These are phyloP conservation scores for Mesocricetus auratus DNA, from an alignment of 2,113 vertebrate species.

Conservation along the genomic window DNA sequence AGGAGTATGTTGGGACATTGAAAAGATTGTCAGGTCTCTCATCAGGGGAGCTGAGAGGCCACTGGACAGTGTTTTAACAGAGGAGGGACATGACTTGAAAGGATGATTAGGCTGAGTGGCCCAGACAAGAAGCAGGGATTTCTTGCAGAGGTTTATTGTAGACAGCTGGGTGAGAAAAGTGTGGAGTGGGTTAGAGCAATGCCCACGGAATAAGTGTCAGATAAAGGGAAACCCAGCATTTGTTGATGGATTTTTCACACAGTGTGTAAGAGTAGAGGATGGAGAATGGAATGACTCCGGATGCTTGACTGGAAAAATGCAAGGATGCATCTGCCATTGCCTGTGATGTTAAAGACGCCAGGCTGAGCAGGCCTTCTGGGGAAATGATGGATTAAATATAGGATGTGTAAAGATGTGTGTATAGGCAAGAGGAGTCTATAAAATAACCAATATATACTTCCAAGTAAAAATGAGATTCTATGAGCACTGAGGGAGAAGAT, in stretches of 20 bases:
- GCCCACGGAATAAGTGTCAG: not conserved
- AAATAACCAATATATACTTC: not conserved
- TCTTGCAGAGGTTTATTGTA: not conserved
- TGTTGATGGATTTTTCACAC: not conserved
- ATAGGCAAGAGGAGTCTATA: not conserved
- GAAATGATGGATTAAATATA: not conserved
- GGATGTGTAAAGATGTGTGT: not conserved
- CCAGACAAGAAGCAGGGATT: not conserved
- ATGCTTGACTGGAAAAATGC: not conserved
- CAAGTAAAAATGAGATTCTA: not conserved
- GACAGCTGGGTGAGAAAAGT: not conserved
- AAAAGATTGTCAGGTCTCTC: not conserved
- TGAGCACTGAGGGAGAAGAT: not conserved
- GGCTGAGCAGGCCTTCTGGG: not conserved
- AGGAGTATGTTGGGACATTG: not conserved
- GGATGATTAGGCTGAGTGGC: not conserved
- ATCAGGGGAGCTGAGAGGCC: not conserved
- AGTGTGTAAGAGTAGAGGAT: not conserved
- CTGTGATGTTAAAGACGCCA: not conserved
- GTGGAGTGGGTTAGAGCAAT: not conserved
- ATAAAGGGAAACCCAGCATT: slow-evolving; percentile 8
- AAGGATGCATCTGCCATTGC: not conserved
- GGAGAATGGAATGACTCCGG: not conserved
- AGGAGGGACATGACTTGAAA: not conserved
- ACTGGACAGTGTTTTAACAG: not conserved